A percentile compares a stretch with the other conserved stretches of the same genome.
These are phyloP conservation scores for Balaeniceps rex DNA, from an alignment of 2,113 vertebrate genomes.

Conservation along the genomic window DNA sequence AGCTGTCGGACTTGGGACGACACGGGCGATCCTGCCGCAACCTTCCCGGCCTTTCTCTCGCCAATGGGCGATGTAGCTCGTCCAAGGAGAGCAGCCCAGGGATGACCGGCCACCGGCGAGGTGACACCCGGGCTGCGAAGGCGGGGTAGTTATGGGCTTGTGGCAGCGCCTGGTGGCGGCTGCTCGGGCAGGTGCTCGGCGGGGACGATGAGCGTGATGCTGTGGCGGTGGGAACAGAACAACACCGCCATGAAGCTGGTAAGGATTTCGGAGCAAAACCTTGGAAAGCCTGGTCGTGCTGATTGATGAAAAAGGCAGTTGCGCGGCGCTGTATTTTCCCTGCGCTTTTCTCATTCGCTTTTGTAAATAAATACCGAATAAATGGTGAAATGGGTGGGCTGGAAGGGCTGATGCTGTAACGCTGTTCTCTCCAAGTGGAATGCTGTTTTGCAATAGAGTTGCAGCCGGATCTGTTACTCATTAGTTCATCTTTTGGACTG, in stretches of 20 bases:
- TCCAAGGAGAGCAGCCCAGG: not conserved
- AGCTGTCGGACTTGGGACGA: not conserved
- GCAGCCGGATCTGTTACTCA: not conserved
- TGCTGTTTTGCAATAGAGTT: not conserved
- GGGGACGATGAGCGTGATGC: conserved; percentile 84
- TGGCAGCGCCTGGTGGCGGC: not conserved
- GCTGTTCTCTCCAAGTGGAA: not conserved
- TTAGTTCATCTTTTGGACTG: not conserved
- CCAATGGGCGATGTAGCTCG: no score
- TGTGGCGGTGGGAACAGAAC: conserved; percentile 91
- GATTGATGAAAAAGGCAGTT: rapidly evolving
- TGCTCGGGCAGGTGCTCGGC: conserved; percentile 71
- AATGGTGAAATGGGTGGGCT: not conserved
- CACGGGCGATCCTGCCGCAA: not conserved
- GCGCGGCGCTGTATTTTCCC: not conserved
- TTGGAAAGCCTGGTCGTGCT: not conserved
- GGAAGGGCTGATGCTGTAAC: not conserved
- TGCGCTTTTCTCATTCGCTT: not conserved
- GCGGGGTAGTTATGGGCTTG: not conserved
- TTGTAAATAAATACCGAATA: not conserved
- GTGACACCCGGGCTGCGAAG: not conserved
- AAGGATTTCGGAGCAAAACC: conserved; percentile 46
- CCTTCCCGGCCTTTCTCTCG: not conserved
- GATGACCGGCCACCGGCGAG: not conserved
- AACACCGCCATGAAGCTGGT: conserved; percentile 94